Conservation (phyloP, 2,797 vertebrate species). For the Eulemur mongoz region DNA sequence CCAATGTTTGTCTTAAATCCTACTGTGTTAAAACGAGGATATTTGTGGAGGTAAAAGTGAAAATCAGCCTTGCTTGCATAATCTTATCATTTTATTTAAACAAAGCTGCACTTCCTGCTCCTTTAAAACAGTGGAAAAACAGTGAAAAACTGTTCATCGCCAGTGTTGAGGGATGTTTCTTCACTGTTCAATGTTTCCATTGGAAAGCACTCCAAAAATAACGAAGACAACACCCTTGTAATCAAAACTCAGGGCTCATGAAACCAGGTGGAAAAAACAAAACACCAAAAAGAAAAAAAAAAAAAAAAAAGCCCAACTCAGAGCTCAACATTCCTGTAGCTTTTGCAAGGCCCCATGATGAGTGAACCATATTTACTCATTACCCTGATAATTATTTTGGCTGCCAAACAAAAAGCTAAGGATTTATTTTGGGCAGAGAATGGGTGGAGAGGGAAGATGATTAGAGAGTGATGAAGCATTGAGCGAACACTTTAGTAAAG, state of each 20-base stretch:
- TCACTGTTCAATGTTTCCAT: slow-evolving; percentile 25
- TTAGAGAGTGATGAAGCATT: not conserved
- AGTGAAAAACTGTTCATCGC: slow-evolving; percentile 13
- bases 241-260: not conserved
- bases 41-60: not conserved
- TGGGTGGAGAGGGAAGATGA: not conserved
- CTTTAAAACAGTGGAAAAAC: not conserved
- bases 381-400: slow-evolving; percentile 6
- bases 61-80: slow-evolving; percentile 38
- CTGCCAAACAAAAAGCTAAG: not conserved
- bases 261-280: too few relatives aligned
- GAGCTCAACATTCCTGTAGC: not conserved
- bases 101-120: not conserved
- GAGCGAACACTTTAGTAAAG: not conserved
- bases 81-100: slow-evolving; percentile 51
- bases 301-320: too few relatives aligned
- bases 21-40: not conserved
- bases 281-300: too few relatives aligned
- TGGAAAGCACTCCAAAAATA: slow-evolving; percentile 57
- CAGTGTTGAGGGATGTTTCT: slow-evolving; percentile 11
- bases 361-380: not conserved
- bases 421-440: not conserved
- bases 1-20: not conserved
- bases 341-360: not conserved
- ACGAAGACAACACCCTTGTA: not conserved